A percentile compares a stretch with the other conserved stretches of the same genome.
These are phyloP conservation scores for Rhyacichthys aspro DNA, from an alignment of 2,797 vertebrate genomes.

Conservation along the genomic window DNA sequence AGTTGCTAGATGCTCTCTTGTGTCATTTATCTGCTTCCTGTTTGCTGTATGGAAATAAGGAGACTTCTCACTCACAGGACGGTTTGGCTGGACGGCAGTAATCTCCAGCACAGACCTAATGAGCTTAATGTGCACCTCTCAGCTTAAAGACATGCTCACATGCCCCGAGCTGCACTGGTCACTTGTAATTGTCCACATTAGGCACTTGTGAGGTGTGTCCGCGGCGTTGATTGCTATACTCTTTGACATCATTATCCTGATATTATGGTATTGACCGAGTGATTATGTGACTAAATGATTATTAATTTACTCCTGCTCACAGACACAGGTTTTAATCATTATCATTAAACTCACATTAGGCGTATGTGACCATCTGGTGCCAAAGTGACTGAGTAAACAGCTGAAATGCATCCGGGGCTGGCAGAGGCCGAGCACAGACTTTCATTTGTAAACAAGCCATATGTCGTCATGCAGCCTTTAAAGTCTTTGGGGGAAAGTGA, in stretches of 20 bases:
- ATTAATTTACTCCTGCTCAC: constrained; percentile 2
- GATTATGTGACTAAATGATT: constrained; percentile 25
- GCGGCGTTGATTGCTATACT: constrained; percentile 9
- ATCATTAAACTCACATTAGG: constrained; percentile 48
- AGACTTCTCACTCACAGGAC: constrained; percentile 54
- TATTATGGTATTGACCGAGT: constrained; percentile 1
- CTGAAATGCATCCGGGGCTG: constrained; percentile 43
- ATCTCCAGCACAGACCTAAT: constrained; percentile 74
- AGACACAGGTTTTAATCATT: constrained; percentile 49
- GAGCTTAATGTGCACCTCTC: constrained; percentile 77
- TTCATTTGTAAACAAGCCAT: constrained; percentile 65
- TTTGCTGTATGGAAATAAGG: constrained; percentile 46
- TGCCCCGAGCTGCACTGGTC: constrained; percentile 29
- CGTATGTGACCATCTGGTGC: constrained; percentile 60
- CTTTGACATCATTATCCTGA: constrained; percentile 22
- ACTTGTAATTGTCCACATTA: constrained; percentile 15
- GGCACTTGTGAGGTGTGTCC: constrained; percentile 15
- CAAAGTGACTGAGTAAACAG: constrained; percentile 56
- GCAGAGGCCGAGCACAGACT: constrained; percentile 35
- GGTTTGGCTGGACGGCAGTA: constrained; percentile 60
- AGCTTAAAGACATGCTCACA: constrained; percentile 64
- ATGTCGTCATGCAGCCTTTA: constrained; percentile 48
- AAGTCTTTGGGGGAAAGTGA: constrained; percentile 59
- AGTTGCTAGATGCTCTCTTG: constrained; percentile 13
- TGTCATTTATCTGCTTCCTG: constrained; percentile 43